A percentile compares a stretch with the other conserved stretches of the same genome.
Conservation (phyloP, 1,140 invertebrate species). For the Leptopilina boulardi region DNA sequence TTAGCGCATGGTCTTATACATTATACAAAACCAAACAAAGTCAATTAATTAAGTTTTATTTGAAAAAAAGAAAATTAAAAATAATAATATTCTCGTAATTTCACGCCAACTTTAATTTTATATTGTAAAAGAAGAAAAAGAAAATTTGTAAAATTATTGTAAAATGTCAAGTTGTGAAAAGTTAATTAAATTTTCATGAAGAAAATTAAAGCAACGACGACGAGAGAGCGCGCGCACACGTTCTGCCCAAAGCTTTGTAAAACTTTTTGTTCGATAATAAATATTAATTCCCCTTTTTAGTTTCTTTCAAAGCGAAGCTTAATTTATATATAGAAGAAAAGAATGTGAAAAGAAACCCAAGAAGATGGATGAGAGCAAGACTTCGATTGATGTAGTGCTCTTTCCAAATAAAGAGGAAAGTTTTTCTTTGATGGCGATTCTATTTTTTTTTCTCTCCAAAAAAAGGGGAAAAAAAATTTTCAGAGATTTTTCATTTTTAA, state of each 20-base stretch:
- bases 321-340: constrained; percentile 21
- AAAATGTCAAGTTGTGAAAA: not conserved
- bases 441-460: no score
- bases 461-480: no score
- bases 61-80: not conserved
- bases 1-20: constrained; percentile 38
- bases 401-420: constrained; percentile 31
- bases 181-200: not conserved
- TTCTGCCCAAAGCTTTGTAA: not conserved
- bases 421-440: not conserved
- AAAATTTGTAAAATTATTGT: no score
- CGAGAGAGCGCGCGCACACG: no score
- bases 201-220: not conserved
- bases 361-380: constrained; percentile 29
- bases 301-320: not conserved
- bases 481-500: no score
- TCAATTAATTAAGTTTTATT: not conserved
- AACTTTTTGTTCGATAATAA: not conserved
- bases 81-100: not conserved
- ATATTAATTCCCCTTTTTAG: not conserved
- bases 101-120: not conserved
- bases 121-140: not conserved
- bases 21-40: constrained; percentile 31
- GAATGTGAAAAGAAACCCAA: constrained; percentile 42
- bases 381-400: constrained; percentile 1